Base-by-base conservation (phyloP, 2,113 vertebrate genomes). In the Nyctereutes procyonoides region DNA sequence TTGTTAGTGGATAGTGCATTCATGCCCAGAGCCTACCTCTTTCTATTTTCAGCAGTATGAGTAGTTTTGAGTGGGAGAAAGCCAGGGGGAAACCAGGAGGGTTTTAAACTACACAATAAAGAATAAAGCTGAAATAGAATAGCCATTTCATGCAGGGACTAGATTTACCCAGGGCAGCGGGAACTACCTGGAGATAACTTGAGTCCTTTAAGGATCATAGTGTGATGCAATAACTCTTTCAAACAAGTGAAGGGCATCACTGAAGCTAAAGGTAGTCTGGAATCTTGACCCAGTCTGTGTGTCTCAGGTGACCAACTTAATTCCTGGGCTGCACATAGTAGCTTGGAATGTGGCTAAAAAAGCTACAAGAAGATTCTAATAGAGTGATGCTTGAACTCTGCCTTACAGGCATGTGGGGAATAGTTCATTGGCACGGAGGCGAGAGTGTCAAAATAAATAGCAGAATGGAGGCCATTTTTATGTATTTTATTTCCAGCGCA, bases 341-440 rank as follows among this genome's bases (percentile, higher is more conserved):
- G 43, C 16, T 85, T 88, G 55, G 35, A 96, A 71, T 73, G 60
- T 62, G 48, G 24, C n/a, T 81, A 17, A 76, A 88, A 84, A 93
- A 63, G 17, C 55, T 95, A 15, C 14, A 85, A 58, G 95, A 88
- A 77, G 58, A 92, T 90, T 84, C 63, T 80, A 85, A 80, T 76
- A 65, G 38, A 77, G 48, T 90, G 62, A 71, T 69, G 28, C 87
- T 95, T 95, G 93, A 96, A 92, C 80, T 90, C 51, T 84, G 58
- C 67, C 74, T 90, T n/a, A 10, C 26, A 85, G 85, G 51, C 35
- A 53, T 55, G 17, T 86, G 35, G 63, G 63, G 76, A 97, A 62
- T 89, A 67, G 80, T 82, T 43, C 20, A 7, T 12, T 80, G 90
- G 71, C n/a, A n/a, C 3, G 65, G 73, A 91, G 62, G 60, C 53